Base-by-base conservation (phyloP, 2,888 invertebrate species). In the Metalampra italica region DNA sequence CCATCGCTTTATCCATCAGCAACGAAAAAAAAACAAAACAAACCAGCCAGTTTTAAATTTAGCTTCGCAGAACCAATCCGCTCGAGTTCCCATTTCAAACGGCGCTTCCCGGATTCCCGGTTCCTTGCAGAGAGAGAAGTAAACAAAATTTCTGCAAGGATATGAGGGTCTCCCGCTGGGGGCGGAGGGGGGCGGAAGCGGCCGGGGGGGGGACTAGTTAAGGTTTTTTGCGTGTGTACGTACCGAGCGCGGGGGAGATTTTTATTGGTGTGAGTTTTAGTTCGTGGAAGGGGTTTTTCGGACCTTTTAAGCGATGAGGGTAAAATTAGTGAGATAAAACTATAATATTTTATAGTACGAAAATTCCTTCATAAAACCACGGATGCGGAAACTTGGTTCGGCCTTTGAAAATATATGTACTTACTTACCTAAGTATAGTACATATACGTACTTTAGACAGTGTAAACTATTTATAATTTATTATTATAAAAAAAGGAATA, bases 121-220 rank as follows among this genome's bases (percentile, higher is more conserved):
- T 79, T 85, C 84, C 85, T 85, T 87, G 76, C 77, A 73, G 77
- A 79, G 80, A 71, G 75, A 78, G 86, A 87, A 83, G 88, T 87
- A 88, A 88, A 88, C 88, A 87, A 88, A 88, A 83, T 87, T 85
- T 83, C 88, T 86, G 80, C 82, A 86, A 87, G 88, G 86, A 87
- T 87, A 81, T 82, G 82, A 84, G 79, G 76, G 74, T 68, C 67
- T 58, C 60, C 59, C 51, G 46, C 54, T 36, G 2, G 22, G 22
- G n/a, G n/a, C n/a, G n/a, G n/a, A 45, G 50, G 46, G 50, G 51
- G 52, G 55, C 55, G 53, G 14, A 46, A 40, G 55, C 52, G 50
- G 59, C 47, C 43, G 38, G 46, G 53, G 55, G n/a, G 57, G 54
- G 46, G 47, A 75, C 76, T 86, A 86, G 86, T 85, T 85, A 81